Percentiles rank a stretch among this genome's conserved stretches.
These are phyloP conservation scores for Nicator chloris DNA, from an alignment of 2,113 vertebrate species.

Conservation along the genomic window DNA sequence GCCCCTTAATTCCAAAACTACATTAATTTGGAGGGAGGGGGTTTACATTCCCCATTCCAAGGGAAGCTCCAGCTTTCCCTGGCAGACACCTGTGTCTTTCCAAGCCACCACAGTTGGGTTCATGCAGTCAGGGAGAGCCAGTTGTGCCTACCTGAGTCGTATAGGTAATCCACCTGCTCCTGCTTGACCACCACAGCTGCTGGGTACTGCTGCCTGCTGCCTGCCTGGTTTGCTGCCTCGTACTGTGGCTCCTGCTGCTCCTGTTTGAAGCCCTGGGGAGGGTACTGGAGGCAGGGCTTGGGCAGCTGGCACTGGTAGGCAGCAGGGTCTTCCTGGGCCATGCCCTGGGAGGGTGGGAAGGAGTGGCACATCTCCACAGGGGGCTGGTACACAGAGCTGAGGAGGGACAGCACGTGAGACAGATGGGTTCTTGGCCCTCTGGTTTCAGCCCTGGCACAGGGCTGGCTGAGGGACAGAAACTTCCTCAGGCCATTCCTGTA, in stretches of 20 bases:
- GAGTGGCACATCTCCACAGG: slow-evolving; percentile 81
- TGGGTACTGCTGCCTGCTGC: slow-evolving; percentile 75
- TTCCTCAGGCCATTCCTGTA: neutral
- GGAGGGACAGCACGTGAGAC: neutral
- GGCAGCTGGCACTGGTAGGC: slow-evolving; percentile 83
- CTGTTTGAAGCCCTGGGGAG: slow-evolving; percentile 90
- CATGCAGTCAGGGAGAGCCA: accelerated
- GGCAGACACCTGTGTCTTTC: too few relatives aligned
- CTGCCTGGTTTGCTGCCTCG: slow-evolving; percentile 71
- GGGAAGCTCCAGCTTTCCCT: too few relatives aligned
- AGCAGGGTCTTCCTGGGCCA: slow-evolving; percentile 76
- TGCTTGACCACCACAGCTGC: slow-evolving; percentile 91
- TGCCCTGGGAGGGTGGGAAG: slow-evolving; percentile 79
- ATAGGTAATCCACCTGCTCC: slow-evolving; percentile 88
- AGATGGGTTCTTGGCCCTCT: neutral
- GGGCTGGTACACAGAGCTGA: slow-evolving; percentile 81
- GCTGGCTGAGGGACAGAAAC: neutral
- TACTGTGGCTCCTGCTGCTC: slow-evolving; percentile 87
- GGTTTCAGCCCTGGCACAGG: neutral
- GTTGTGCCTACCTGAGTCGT: slow-evolving; percentile 81
- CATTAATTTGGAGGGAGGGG: too few relatives aligned
- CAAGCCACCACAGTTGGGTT: too few relatives aligned
- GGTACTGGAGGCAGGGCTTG: slow-evolving; percentile 84
- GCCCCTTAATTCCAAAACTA: too few relatives aligned
- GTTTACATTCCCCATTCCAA: too few relatives aligned